Evolutionary conservation across 2,113 vertebrate genomes (phyloP).

Genomic region (Pseudorectes ferrugineus): DNA sequence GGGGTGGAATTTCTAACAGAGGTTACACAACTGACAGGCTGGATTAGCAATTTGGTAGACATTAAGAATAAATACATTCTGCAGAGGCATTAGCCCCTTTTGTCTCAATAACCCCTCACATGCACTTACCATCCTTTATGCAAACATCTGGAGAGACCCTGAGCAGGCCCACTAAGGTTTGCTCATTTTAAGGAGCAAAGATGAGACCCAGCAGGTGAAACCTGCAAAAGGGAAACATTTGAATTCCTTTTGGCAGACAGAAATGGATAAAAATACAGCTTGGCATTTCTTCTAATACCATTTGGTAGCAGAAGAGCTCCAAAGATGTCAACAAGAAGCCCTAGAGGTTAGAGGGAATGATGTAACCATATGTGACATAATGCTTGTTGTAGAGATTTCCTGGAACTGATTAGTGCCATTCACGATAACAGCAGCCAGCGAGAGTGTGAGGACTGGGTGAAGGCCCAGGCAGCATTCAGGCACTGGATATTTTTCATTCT

Average conservation of each 20-base stretch:
- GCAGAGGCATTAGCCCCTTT: background rate
- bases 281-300: background rate
- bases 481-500: background rate
- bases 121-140: background rate
- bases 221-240: background rate
- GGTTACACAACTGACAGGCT: background rate
- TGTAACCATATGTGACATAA: slow-evolving; percentile 45
- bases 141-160: background rate
- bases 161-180: background rate
- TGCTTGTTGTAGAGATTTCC: slow-evolving; percentile 41
- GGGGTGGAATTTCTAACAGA: background rate
- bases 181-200: background rate
- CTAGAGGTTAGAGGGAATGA: slow-evolving; percentile 51
- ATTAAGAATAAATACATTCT: slow-evolving; percentile 8
- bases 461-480: slow-evolving; percentile 27
- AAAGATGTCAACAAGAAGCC: slow-evolving; percentile 53
- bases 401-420: slow-evolving; percentile 50
- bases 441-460: slow-evolving; percentile 39
- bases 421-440: slow-evolving; percentile 22
- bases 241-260: background rate
- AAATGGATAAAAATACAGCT: slow-evolving; percentile 15
- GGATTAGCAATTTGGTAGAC: background rate
- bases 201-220: background rate
- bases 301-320: slow-evolving; percentile 23
- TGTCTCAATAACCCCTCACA: background rate